Base-by-base conservation (phyloP, 2,113 vertebrate genomes). In the Mustela nigripes region DNA sequence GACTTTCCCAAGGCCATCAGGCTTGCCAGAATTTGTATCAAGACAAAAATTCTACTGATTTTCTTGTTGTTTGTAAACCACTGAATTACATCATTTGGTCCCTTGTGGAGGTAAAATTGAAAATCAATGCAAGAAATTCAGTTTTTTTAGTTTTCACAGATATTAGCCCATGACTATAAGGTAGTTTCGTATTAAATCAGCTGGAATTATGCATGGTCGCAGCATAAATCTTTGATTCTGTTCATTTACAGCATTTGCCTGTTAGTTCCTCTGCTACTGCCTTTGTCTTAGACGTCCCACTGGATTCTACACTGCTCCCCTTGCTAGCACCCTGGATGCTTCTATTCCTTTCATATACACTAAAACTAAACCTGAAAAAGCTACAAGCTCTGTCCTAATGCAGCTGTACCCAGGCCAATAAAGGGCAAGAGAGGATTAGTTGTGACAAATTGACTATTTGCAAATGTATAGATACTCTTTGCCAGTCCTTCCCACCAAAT, bases 131-230 rank as follows among this genome's bases (percentile, higher is more conserved):
- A 86, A 81, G 58, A 90, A 86, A 58, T 63, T 39, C 24, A 28
- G 14, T 71, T 84, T 92, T 92, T 95, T 89, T 71, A 92, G 5
- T 53, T 73, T 92, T 89, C 62, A 89, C 42, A 67, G 65, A 82
- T 87, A 53, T 89, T 60, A 53, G 39, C 22, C 82, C 86, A 69
- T 82, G 67, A 91, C 11, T 76, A 21, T 91, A 53, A 73, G 2
- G 21, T 31, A 76, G 58, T 36, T 53, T 83, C 31, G 42, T 48
- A 31, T 65, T 79, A 15, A 36, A 36, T 62, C 65, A 62, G 24
- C 24, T 12, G 48, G 39, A 91, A 82, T 91, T 91, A 60, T 42
- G 33, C 8, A 42, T 53, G n/a, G 4, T 2, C 48, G 15, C 39
- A 53, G 33, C 42, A n/a, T 45, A 60, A 21, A 69, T 53, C 50